phyloP scores from a whole-genome alignment of 2,797 vertebrate genomes.

The Sandelia bainsii region DNA sequence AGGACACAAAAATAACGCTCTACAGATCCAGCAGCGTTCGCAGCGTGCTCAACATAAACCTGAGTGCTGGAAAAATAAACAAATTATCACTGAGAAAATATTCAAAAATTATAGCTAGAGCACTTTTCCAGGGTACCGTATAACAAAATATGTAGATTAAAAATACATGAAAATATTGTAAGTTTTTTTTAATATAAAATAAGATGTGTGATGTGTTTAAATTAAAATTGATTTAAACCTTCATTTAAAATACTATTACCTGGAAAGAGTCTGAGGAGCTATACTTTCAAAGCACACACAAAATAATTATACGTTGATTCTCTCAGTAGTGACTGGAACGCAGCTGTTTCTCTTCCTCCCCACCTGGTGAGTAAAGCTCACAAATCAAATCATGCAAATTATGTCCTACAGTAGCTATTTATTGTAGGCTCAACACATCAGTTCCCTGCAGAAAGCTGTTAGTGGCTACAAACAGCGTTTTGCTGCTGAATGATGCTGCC shows the following conservation, averaged over 20 bases:
- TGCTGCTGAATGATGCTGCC: neutral
- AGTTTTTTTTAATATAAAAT: neutral
- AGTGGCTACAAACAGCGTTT: conserved; percentile 15
- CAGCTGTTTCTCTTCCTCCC: conserved; percentile 27
- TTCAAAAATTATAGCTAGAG: too few relatives aligned
- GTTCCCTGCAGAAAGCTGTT: conserved; percentile 11
- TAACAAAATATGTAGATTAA: neutral
- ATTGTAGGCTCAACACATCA: conserved; percentile 9
- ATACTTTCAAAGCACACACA: conserved; percentile 5
- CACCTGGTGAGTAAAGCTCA: conserved; percentile 43
- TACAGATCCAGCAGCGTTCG: conserved; percentile 19
- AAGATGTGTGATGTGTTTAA: too few relatives aligned
- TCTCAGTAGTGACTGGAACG: conserved; percentile 17
- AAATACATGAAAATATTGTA: neutral
- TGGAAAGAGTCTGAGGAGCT: neutral
- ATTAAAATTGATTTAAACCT: too few relatives aligned
- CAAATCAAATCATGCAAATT: conserved; percentile 51
- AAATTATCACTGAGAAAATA: conserved; percentile 2
- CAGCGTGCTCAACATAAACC: neutral
- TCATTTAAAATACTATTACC: neutral
- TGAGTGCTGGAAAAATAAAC: neutral
- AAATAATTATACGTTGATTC: conserved; percentile 35
- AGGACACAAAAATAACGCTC: conserved; percentile 18
- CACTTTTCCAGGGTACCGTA: too few relatives aligned
- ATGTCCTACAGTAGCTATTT: conserved; percentile 32